These are phyloP conservation scores for Apodemus speciosus DNA, from an alignment of 2,113 vertebrate genomes.

Conservation along the genomic window DNA sequence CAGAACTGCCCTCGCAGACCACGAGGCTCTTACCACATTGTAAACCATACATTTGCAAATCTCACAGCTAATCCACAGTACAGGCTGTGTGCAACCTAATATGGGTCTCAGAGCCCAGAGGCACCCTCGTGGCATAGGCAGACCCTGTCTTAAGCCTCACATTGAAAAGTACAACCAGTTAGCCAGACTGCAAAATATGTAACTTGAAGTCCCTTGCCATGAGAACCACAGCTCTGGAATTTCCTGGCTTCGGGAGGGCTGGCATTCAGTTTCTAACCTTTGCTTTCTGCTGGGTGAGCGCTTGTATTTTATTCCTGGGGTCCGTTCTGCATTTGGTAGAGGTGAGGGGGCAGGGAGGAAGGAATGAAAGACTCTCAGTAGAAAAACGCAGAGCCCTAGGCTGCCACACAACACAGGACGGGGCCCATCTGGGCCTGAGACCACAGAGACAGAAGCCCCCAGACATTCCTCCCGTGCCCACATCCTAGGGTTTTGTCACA, in stretches of 20 bases:
- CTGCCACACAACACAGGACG: not conserved
- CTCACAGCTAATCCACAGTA: slow-evolving; percentile 80
- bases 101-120: slow-evolving; percentile 71
- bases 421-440: not conserved
- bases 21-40: slow-evolving; percentile 80
- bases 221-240: slow-evolving; percentile 80
- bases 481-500: slow-evolving; percentile 54
- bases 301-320: slow-evolving; percentile 75
- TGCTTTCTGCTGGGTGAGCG: slow-evolving; percentile 68
- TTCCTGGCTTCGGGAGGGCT: slow-evolving; percentile 78
- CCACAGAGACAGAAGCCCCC: not conserved
- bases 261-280: slow-evolving; percentile 80
- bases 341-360: slow-evolving; percentile 64
- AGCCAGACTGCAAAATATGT: slow-evolving; percentile 79
- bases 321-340: slow-evolving; percentile 61
- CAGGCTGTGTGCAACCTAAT: slow-evolving; percentile 78
- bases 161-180: slow-evolving; percentile 70
- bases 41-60: slow-evolving; percentile 83
- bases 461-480: not conserved
- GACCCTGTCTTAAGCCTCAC: slow-evolving; percentile 72
- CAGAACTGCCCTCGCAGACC: slow-evolving; percentile 12
- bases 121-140: slow-evolving; percentile 76
- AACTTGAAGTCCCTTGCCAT: slow-evolving; percentile 76
- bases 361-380: slow-evolving; percentile 66
- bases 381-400: slow-evolving; percentile 48